Conservation (phyloP, 2,888 invertebrate genomes). For the Colostygia pectinataria region DNA sequence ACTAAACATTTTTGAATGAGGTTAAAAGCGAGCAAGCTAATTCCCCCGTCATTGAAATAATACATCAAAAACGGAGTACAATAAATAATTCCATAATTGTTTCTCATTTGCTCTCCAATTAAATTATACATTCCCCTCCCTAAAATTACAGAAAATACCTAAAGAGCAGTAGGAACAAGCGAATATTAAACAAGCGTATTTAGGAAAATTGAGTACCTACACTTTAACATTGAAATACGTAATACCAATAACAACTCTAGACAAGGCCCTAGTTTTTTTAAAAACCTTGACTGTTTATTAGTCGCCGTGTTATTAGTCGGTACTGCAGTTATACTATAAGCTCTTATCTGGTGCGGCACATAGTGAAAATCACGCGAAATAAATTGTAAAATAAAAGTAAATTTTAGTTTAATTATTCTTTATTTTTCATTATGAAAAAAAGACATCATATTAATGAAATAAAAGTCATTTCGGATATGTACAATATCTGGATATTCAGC, state of each 20-base stretch:
- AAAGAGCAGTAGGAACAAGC: constrained; percentile 25
- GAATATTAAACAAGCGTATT: constrained; percentile 25
- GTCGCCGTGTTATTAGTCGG: too few species aligned
- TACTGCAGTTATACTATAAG: too few species aligned
- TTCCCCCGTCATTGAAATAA: constrained; percentile 22
- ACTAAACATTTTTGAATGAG: constrained; percentile 6
- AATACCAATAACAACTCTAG: constrained; percentile 35
- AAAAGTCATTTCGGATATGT: too few species aligned
- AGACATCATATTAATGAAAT: too few species aligned
- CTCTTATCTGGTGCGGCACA: too few species aligned
- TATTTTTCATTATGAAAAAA: too few species aligned
- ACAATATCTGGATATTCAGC: too few species aligned
- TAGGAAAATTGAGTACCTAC: constrained; percentile 17
- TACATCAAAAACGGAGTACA: constrained; percentile 27
- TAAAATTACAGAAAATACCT: constrained; percentile 26
- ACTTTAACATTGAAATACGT: constrained; percentile 28
- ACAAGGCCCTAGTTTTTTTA: too few species aligned
- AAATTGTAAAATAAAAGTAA: too few species aligned
- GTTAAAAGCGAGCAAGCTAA: constrained; percentile 8
- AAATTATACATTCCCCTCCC: constrained; percentile 27
- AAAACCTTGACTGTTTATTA: too few species aligned
- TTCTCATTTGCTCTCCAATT: constrained; percentile 32
- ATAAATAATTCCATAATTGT: constrained; percentile 36
- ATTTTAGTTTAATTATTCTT: too few species aligned
- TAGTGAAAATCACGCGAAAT: too few species aligned